Conservation (phyloP, 2,888 invertebrate genomes). For the Apamea monoglypha region DNA sequence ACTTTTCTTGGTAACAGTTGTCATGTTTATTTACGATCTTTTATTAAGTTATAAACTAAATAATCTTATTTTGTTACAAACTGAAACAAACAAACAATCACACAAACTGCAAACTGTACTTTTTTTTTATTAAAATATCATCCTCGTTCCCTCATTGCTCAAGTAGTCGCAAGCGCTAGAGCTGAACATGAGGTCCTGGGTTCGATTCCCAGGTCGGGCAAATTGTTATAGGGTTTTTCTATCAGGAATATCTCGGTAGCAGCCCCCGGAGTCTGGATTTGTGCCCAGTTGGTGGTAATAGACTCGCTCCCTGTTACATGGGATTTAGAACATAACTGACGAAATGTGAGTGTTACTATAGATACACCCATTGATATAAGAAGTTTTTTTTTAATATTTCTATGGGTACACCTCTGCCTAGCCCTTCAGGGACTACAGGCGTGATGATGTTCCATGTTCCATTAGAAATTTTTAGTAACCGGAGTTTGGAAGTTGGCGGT, state of each 20-base stretch:
- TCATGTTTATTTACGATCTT: slow-evolving; percentile 13
- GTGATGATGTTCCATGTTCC: neutral
- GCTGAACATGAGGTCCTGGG: neutral
- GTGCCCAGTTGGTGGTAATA: neutral
- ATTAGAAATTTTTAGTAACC: neutral
- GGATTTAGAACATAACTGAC: neutral
- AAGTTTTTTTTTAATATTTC: no score
- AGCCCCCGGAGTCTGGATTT: neutral
- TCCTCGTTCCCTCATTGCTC: neutral
- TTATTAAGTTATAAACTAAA: slow-evolving; percentile 9
- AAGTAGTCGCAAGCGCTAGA: neutral
- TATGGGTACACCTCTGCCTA: neutral
- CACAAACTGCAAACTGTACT: no score
- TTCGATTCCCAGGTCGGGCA: neutral
- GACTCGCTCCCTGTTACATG: no score
- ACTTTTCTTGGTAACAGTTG: slow-evolving; percentile 4
- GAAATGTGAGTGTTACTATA: neutral
- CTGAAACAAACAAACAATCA: no score
- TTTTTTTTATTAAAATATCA: neutral
- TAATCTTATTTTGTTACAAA: neutral
- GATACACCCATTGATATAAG: neutral
- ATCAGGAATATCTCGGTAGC: neutral
- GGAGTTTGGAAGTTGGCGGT: neutral
- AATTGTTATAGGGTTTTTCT: neutral
- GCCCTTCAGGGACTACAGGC: neutral